Evolutionary conservation across 2,888 invertebrate genomes (phyloP).

Genomic region (Mesochorus sp.): DNA sequence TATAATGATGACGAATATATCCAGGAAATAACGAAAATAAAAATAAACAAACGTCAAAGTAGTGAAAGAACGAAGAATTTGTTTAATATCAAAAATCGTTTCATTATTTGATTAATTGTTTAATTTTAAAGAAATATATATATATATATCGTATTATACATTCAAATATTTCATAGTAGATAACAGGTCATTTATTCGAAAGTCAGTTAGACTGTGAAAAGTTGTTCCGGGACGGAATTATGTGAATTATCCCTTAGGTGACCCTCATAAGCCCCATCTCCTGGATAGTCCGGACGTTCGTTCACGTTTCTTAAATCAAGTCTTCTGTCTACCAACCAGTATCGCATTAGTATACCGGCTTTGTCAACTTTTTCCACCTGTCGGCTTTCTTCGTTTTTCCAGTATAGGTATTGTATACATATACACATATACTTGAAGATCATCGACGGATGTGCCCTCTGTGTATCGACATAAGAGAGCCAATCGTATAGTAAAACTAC

Average conservation of each 20-base stretch:
- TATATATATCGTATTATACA: too few species aligned
- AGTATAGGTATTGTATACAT: neutral
- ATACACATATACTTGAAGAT: neutral
- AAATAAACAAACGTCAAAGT: too few species aligned
- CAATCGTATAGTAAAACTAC: conserved; percentile 25
- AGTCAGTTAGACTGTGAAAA: neutral
- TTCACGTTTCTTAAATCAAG: conserved; percentile 10
- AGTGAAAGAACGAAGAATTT: too few species aligned
- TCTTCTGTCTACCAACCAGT: conserved; percentile 1
- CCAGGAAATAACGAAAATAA: too few species aligned
- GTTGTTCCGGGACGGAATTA: neutral
- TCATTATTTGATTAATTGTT: too few species aligned
- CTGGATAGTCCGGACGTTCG: conserved; percentile 2
- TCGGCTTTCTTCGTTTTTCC: conserved; percentile 23
- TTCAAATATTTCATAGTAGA: too few species aligned
- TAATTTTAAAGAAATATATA: too few species aligned
- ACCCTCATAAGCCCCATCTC: neutral
- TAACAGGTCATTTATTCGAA: too few species aligned
- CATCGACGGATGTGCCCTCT: too few species aligned
- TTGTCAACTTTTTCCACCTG: conserved; percentile 35
- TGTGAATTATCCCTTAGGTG: neutral
- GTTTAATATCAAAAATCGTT: too few species aligned
- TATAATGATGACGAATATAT: too few species aligned
- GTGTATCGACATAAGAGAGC: too few species aligned
- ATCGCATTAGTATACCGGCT: conserved; percentile 40